Conservation (phyloP, 2,797 vertebrate genomes). For the Tarsius wallacei region DNA sequence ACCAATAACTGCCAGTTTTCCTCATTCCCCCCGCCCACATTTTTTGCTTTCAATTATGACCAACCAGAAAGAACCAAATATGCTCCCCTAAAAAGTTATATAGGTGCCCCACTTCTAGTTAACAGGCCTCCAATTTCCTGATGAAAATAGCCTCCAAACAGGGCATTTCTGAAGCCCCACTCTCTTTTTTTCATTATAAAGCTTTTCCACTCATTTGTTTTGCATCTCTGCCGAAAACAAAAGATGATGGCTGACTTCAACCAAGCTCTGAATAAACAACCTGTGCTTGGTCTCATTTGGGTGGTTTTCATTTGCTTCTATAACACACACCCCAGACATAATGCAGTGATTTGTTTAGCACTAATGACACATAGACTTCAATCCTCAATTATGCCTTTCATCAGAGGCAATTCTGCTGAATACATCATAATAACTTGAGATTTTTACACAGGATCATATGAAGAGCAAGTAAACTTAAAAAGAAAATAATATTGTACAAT, state of each 20-base stretch:
- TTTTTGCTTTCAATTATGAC: not conserved
- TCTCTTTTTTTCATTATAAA: accelerated
- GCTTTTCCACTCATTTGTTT: not conserved
- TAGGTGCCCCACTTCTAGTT: not conserved
- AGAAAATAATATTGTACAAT: not conserved
- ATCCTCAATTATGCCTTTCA: not conserved
- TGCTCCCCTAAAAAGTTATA: not conserved
- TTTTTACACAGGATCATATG: not conserved
- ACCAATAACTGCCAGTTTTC: not conserved
- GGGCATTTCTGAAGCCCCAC: not conserved
- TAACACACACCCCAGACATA: not conserved
- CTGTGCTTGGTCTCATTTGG: not conserved
- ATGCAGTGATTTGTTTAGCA: not conserved
- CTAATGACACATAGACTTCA: not conserved
- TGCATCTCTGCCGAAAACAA: not conserved
- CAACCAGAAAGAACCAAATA: not conserved
- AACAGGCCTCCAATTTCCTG: not conserved
- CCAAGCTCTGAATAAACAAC: not conserved
- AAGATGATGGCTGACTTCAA: not conserved
- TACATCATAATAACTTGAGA: not conserved
- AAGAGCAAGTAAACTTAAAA: not conserved
- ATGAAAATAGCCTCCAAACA: not conserved
- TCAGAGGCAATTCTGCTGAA: not conserved
- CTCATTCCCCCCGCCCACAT: not conserved
- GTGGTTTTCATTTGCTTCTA: not conserved